Percentiles rank a stretch among this genome's conserved stretches.
These are phyloP conservation scores for Zhengitettix transpicula DNA, from an alignment of 2,888 invertebrate species.

Conservation along the genomic window DNA sequence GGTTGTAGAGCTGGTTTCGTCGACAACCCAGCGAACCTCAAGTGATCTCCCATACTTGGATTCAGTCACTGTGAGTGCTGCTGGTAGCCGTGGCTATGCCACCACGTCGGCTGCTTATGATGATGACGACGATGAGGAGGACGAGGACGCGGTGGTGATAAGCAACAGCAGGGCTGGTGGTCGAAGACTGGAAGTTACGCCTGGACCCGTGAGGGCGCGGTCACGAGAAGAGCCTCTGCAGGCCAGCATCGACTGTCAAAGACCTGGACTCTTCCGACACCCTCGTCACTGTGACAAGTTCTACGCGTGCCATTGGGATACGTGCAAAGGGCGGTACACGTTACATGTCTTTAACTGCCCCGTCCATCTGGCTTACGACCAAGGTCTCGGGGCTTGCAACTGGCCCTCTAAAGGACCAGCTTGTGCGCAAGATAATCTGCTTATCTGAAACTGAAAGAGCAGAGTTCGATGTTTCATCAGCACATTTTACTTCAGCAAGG, in stretches of 20 bases:
- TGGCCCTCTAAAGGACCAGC: conserved; percentile 69
- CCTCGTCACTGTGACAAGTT: conserved; percentile 67
- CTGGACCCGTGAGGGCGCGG: conserved; percentile 41
- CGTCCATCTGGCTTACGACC: conserved; percentile 59
- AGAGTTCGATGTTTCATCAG: too few relatives aligned
- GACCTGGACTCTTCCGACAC: conserved; percentile 40
- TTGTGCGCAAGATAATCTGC: conserved; percentile 51
- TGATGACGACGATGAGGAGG: neutral
- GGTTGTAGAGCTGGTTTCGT: too few relatives aligned
- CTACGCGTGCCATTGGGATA: conserved; percentile 68
- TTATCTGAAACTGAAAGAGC: conserved; percentile 22
- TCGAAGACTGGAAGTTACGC: neutral
- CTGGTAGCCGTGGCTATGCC: too few relatives aligned
- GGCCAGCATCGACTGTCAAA: conserved; percentile 30
- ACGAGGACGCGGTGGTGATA: neutral
- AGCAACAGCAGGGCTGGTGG: neutral
- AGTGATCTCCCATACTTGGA: too few relatives aligned
- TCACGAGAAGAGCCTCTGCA: conserved; percentile 39
- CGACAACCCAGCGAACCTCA: too few relatives aligned
- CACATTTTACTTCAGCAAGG: too few relatives aligned
- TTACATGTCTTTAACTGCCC: conserved; percentile 65
- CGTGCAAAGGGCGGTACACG: conserved; percentile 55
- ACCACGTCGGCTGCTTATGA: neutral
- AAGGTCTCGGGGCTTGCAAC: conserved; percentile 58
- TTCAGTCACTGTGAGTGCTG: too few relatives aligned